Conservation (phyloP, 2,888 invertebrate genomes). For the Drosophila silvestris region DNA sequence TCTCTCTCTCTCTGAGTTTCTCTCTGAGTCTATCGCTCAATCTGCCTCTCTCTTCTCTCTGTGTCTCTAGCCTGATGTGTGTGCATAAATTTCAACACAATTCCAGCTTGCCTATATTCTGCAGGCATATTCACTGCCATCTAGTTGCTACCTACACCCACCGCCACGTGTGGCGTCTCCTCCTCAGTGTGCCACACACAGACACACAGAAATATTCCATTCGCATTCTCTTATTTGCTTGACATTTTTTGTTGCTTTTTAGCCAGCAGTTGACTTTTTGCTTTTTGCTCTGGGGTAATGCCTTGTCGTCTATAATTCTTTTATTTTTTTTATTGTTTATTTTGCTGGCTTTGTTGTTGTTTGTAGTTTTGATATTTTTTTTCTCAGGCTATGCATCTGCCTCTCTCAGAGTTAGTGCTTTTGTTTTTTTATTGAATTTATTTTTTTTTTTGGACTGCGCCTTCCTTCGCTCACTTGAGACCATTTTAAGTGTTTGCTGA, state of each 20-base stretch:
- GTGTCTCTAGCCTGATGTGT: conserved; percentile 20
- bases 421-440: conserved; percentile 42
- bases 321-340: conserved; percentile 30
- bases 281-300: conserved; percentile 57
- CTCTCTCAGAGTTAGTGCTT: conserved; percentile 1
- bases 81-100: conserved; percentile 69
- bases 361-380: conserved; percentile 24
- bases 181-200: conserved; percentile 9
- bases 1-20: conserved; percentile 16
- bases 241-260: conserved; percentile 44
- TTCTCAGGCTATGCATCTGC: conserved; percentile 19
- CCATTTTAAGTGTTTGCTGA: conserved; percentile 74
- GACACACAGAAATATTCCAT: conserved; percentile 7
- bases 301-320: conserved; percentile 38
- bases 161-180: conserved; percentile 2
- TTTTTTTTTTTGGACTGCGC: conserved; percentile 22
- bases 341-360: conserved; percentile 9
- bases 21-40: neutral
- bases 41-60: conserved; percentile 3
- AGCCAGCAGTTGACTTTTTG: conserved; percentile 62
- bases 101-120: conserved; percentile 22
- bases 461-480: conserved; percentile 66
- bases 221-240: conserved; percentile 46
- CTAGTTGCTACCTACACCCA: neutral
- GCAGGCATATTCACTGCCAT: conserved; percentile 26